Evolutionary conservation across 2,888 invertebrate species (phyloP), one percentile per base, ranked within the genome.

Genomic region (Mactromeris polynyma): DNA sequence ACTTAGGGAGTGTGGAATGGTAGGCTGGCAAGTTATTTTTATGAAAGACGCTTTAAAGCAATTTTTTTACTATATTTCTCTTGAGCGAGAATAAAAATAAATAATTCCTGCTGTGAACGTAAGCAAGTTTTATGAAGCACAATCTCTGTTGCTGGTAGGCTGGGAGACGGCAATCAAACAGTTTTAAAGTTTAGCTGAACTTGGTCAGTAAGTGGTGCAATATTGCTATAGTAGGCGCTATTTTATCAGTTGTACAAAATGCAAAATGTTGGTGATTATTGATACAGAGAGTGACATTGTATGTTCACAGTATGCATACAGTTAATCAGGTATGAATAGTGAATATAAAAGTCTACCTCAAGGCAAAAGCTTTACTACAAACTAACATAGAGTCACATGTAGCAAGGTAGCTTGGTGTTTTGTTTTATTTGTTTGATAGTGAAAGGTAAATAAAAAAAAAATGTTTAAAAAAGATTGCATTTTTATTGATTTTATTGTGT

Each of bases 321-420:
- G 36, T 33, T 11, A 26, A 73, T 33, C 36, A 26, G 73, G 73
- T 73, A 73, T 73, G 73, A 36, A 73, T 36, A 73, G 73, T 73
- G 73, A 73, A 73, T 36, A 73, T 64, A 73, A 36, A 58, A 33
- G 73, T 36, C 73, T 73, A 73, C 73, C 73, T 73, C 73, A 73
- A 73, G 73, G 73, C 73, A 26, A 73, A 73, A 73, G 73, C 73
- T 73, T 73, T 73, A 73, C 73, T 33, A 36, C 73, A 73, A 64
- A 73, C 26, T 73, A 73, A 36, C 73, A 36, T 73, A 73, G 36
- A 36, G 17, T 73, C 33, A 73, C 73, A 73, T 73, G 73, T 36
- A 73, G 33, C 73, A 73, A 73, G 73, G 73, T 73, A 73, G 73
- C 73, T 73, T 73, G 14, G 33, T 73, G 73, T 73, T 73, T 36